Conservation (phyloP, 2,113 vertebrate species). For the Cynocephalus volans region DNA sequence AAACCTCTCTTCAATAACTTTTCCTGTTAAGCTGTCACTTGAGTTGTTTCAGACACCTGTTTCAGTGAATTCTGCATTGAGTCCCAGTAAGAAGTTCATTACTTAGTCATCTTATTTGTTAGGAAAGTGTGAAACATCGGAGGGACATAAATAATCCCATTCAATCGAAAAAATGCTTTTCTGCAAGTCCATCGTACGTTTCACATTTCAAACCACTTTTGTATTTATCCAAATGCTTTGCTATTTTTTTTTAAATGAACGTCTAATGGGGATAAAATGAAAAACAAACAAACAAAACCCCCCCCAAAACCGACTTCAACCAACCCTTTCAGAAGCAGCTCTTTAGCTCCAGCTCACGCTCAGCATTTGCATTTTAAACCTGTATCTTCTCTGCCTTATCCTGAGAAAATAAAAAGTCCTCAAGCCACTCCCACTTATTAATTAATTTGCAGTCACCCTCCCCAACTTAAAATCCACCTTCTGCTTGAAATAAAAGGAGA, state of each 20-base stretch:
- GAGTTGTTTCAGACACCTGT: neutral
- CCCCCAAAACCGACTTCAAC: neutral
- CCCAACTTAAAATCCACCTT: neutral
- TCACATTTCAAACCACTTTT: neutral
- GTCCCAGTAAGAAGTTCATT: neutral
- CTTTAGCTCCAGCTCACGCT: neutral
- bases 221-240: neutral
- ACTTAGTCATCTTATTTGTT: slow-evolving; percentile 31
- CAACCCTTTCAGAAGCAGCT: neutral
- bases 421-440: neutral
- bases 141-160: neutral
- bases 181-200: neutral
- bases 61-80: neutral
- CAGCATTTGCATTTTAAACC: neutral
- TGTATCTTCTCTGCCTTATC: neutral
- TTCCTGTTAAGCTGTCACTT: neutral
- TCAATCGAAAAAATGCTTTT: neutral
- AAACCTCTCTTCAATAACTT: slow-evolving; percentile 13
- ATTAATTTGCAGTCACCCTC: neutral
- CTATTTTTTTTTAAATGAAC: neutral
- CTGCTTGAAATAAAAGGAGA: neutral
- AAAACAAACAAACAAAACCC: neutral
- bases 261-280: neutral
- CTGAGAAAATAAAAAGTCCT: neutral
- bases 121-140: slow-evolving; percentile 10